phyloP scores from a whole-genome alignment of 2,888 invertebrate species.

The Troides oblongomaculatus region DNA sequence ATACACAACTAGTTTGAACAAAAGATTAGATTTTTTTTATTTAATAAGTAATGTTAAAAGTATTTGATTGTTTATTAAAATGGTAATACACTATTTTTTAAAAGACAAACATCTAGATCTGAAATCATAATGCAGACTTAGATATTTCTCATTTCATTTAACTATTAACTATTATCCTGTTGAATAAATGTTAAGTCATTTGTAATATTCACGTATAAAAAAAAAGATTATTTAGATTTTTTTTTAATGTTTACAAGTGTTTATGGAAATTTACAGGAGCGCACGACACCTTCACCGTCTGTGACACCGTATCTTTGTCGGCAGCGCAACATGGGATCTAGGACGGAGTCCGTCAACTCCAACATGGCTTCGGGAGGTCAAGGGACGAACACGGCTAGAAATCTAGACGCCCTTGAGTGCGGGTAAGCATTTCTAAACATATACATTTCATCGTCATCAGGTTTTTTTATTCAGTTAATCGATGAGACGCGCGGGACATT shows the following conservation, averaged over 20 bases:
- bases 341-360: slow-evolving; percentile 67
- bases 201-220: no score
- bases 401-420: slow-evolving; percentile 71
- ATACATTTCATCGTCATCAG: not conserved
- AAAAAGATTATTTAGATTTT: no score
- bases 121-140: no score
- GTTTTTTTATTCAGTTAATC: no score
- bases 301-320: slow-evolving; percentile 90
- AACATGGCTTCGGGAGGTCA: slow-evolving; percentile 48
- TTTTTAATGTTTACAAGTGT: not conserved
- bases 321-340: slow-evolving; percentile 85
- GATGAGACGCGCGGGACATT: no score
- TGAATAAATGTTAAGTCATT: no score
- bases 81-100: not conserved
- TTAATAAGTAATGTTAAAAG: not conserved
- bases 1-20: no score
- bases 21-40: not conserved
- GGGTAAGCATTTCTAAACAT: slow-evolving; percentile 53
- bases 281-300: slow-evolving; percentile 85
- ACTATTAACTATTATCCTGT: no score
- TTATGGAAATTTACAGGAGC: slow-evolving; percentile 52
- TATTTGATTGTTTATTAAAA: not conserved
- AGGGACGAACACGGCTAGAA: slow-evolving; percentile 51
- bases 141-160: no score
- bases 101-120: no score